Evolutionary conservation across 2,113 vertebrate genomes (phyloP), one percentile per base, ranked within the genome.

Genomic region (Empidonax alnorum): DNA sequence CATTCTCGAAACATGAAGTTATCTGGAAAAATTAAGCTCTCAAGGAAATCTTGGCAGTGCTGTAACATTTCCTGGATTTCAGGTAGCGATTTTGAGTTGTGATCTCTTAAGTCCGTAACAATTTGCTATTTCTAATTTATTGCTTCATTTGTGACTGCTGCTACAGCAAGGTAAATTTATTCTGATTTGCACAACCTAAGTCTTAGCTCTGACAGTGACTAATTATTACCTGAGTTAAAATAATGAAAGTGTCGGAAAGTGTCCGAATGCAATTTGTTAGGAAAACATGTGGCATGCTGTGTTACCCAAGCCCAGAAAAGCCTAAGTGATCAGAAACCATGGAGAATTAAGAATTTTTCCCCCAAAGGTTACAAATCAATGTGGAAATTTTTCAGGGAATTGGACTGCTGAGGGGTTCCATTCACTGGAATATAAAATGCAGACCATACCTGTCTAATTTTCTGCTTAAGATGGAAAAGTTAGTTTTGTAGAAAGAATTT

Each of bases 211-310:
- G 98, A 98, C 98, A 98, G 97, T 98, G 98, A 98, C 98, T 98
- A 98, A 98, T 98, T 98, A 98, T 98, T 98, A 98, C 98, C 98
- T 98, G 98, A 98, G 98, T 98, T 98, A 98, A 98, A 98, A 98
- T 98, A 98, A 98, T 98, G 98, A 98, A 98, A 98, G 98, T 98
- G 98, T 98, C 98, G 98, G 98, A 98, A 98, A 98, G 98, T 98
- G 98, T 98, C 98, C 98, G 96, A 98, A 98, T 98, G 98, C 97
- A 98, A 98, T 98, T 98, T 98, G 98, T 98, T 98, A 98, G 97
- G 97, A 98, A 98, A 98, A 98, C 98, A 98, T 98, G 98, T 98
- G 97, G 98, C 98, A 98, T 96, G 97, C 98, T 98, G 98, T 96
- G 97, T 98, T 98, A 98, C 97, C 96, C 96, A 97, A 96, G 97